Evolutionary conservation across 2,888 invertebrate genomes (phyloP), one percentile per base, ranked within the genome.

Genomic region (Philaethria dido): DNA sequence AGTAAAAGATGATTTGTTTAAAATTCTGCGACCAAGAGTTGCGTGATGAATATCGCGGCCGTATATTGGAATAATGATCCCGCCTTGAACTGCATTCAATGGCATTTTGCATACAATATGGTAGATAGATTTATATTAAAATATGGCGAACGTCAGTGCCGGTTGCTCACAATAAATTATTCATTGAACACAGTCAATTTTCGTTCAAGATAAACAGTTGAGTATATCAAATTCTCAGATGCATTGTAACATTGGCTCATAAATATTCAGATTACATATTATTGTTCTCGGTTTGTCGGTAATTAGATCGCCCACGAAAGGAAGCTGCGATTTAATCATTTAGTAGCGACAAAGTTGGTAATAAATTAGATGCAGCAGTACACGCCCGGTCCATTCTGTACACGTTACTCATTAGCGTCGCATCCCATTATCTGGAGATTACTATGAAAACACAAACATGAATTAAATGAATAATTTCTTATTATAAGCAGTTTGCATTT

Each of bases 41-140:
- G 77, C 80, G 85, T 91, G 92, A 92, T 92, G 91, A 88, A 92
- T 91, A 92, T 92, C 92, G 82, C 87, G 82, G 83, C 84, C 87
- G 85, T 83, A 85, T 88, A 88, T 88, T 88, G 86, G 89, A 89
- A 92, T 92, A 92, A 92, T 91, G 91, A 92, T 91, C 87, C 91
- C 80, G 86, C 79, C 88, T 87, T 88, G 89, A 88, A 88, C 89
- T 83, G 92, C 85, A 89, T 92, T 92, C 91, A 92, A 92, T 92
- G 87, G 88, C 84, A 90, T 92, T 92, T 92, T 92, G 92, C 92
- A 92, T 92, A 92, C 92, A 92, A 92, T 92, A 91, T 89, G 88
- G 86, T 86, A 85, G 90, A 92, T 89, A 90, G 89, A 89, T 92
- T 91, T 91, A 90, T 92, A 92, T 91, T 92, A 91, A 92, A 89